A percentile compares a stretch with the other conserved stretches of the same genome.
Conservation (phyloP, 2,888 invertebrate genomes). For the Heliconius cydno region DNA sequence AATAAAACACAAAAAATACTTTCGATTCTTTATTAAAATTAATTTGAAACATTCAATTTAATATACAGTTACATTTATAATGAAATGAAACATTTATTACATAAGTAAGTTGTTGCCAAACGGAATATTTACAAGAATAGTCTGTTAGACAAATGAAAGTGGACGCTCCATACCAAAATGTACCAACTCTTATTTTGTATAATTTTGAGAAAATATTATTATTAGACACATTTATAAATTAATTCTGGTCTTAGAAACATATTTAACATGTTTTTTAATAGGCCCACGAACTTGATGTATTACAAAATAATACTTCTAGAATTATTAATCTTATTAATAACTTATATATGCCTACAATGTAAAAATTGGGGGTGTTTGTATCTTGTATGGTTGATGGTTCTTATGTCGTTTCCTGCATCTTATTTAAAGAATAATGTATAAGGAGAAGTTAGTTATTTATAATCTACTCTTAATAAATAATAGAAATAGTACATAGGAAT, state of each 20-base stretch:
- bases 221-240: not conserved
- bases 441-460: not conserved
- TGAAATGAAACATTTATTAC: slow-evolving; percentile 37
- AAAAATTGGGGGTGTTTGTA: not conserved
- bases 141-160: not conserved
- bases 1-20: slow-evolving; percentile 45
- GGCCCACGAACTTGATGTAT: not conserved
- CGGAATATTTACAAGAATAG: slow-evolving; percentile 36
- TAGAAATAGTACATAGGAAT: not conserved
- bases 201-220: slow-evolving; percentile 3
- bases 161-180: slow-evolving; percentile 6
- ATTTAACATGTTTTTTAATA: not conserved
- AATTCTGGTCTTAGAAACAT: not conserved
- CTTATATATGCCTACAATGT: not conserved
- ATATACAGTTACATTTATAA: slow-evolving; percentile 34
- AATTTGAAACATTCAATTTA: slow-evolving; percentile 66
- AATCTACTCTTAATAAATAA: not conserved
- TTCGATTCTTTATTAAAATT: slow-evolving; percentile 74
- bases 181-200: not conserved
- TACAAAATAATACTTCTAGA: not conserved
- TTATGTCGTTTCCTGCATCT: not conserved
- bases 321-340: slow-evolving; percentile 11
- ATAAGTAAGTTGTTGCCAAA: slow-evolving; percentile 32
- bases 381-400: not conserved
- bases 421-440: not conserved